Evolutionary conservation across 2,113 vertebrate species (phyloP).

Genomic region (Lepidothrix coronata): DNA sequence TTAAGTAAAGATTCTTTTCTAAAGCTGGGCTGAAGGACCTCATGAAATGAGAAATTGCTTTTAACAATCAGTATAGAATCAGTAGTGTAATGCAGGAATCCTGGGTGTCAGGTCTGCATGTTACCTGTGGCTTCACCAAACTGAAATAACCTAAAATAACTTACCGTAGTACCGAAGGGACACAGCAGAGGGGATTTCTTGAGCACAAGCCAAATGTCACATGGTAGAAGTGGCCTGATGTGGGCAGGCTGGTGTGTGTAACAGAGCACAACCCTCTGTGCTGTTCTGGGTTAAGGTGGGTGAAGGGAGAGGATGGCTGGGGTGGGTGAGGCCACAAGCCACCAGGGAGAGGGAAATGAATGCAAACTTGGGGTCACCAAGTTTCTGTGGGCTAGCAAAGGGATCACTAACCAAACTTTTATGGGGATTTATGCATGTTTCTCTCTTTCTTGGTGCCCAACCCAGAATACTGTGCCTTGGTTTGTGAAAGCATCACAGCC

Average conservation of each 20-base stretch:
- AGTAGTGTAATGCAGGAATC: neutral
- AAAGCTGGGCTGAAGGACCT: neutral
- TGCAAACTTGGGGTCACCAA: neutral
- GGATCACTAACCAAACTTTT: neutral
- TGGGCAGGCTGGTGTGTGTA: neutral
- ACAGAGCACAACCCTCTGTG: accelerated
- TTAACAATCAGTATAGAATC: neutral
- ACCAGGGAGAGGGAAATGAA: neutral
- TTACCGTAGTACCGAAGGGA: neutral
- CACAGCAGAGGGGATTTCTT: neutral
- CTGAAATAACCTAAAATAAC: neutral
- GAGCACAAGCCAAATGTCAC: neutral
- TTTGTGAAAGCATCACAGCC: neutral
- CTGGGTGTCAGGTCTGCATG: accelerated
- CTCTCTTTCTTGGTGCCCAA: neutral
- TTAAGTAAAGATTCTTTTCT: neutral
- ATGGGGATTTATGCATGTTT: neutral
- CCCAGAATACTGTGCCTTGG: neutral
- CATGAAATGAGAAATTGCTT: neutral
- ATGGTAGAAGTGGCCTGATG: neutral
- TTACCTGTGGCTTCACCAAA: neutral
- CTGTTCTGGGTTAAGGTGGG: accelerated
- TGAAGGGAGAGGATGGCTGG: accelerated
- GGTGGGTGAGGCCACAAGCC: neutral
- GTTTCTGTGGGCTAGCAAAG: neutral